A percentile compares a stretch with the other conserved stretches of the same genome.
Evolutionary conservation across 2,888 invertebrate species (phyloP).

Genomic region (Adineta ricciae): DNA sequence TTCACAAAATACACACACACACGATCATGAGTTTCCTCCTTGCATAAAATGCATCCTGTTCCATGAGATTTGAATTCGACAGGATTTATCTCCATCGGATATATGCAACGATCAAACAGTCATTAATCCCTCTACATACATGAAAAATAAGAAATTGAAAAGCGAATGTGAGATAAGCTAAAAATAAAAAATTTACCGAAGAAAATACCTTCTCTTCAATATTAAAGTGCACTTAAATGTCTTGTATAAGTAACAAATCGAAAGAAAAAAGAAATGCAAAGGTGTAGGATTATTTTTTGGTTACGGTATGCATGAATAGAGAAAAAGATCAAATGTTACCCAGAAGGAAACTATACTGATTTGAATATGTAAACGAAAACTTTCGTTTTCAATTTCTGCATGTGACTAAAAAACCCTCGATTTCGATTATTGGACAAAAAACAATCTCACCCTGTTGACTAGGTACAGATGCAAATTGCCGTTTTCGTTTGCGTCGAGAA

Average conservation of each 20-base stretch:
- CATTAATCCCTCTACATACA: not conserved
- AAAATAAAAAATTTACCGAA: not conserved
- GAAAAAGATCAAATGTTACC: not conserved
- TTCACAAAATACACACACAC: not conserved
- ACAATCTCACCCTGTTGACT: not conserved
- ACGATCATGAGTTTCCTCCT: not conserved
- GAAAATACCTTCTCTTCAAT: not conserved
- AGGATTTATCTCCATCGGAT: not conserved
- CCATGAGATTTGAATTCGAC: not conserved
- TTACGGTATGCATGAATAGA: not conserved
- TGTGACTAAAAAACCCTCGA: not conserved
- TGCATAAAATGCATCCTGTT: not conserved
- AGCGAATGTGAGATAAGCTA: not conserved
- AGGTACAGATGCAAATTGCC: not conserved
- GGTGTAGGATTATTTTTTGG: not conserved
- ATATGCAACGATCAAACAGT: not conserved
- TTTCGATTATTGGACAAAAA: too few relatives aligned
- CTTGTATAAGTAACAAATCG: not conserved
- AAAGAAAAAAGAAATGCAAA: not conserved
- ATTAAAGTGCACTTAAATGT: not conserved
- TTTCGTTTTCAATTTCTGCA: too few relatives aligned
- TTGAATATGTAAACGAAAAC: not conserved
- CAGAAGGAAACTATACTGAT: not conserved
- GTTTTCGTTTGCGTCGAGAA: not conserved
- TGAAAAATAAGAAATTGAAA: not conserved